phyloP scores from a whole-genome alignment of 2,888 invertebrate genomes.

The Cyrtodaria siliqua region DNA sequence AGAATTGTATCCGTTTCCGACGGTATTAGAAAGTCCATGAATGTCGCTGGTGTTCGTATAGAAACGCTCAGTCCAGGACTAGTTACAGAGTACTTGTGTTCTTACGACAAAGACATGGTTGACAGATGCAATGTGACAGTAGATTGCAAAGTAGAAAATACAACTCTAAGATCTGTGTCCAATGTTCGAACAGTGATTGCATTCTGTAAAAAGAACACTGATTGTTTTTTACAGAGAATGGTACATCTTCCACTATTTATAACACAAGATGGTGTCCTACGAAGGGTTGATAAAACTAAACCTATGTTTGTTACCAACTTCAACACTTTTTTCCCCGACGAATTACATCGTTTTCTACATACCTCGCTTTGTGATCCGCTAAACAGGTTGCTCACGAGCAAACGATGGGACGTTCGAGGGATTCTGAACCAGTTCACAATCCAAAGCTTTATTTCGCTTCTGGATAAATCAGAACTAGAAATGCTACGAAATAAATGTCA shows the following conservation, averaged over 20 bases:
- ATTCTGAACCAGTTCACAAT: background rate
- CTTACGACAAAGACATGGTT: background rate
- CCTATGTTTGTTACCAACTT: slow-evolving; percentile 54
- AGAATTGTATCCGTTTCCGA: slow-evolving; percentile 17
- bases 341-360: slow-evolving; percentile 18
- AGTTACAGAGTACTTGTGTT: slow-evolving; percentile 24
- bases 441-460: background rate
- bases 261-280: slow-evolving; percentile 61
- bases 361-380: background rate
- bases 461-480: too few species aligned
- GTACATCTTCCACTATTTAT: slow-evolving; percentile 72
- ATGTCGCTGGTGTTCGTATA: slow-evolving; percentile 8
- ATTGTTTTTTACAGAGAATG: slow-evolving; percentile 43
- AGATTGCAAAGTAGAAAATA: slow-evolving; percentile 1
- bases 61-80: slow-evolving; percentile 1
- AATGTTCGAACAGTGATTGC: slow-evolving; percentile 41
- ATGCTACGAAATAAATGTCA: too few species aligned
- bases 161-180: slow-evolving; percentile 10
- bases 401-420: background rate
- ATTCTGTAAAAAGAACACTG: slow-evolving; percentile 52
- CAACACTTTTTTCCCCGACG: slow-evolving; percentile 26
- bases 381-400: too few species aligned
- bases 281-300: slow-evolving; percentile 43
- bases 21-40: slow-evolving; percentile 9
- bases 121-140: slow-evolving; percentile 11